Base-by-base conservation (phyloP, 2,113 vertebrate genomes). In the Lepisosteus oculatus region DNA sequence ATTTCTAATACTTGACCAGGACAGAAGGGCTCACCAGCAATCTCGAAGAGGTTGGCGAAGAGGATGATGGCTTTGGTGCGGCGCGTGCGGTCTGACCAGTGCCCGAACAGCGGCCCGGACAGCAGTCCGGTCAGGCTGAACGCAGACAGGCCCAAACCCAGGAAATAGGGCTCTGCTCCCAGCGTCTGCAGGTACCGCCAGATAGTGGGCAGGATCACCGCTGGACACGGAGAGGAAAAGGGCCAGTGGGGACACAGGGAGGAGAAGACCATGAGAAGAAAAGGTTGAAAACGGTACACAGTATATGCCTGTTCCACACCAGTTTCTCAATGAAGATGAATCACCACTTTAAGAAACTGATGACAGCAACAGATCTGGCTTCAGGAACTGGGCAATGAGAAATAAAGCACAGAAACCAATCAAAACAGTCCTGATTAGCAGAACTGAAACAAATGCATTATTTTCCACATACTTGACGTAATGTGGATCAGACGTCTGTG, bases 201-300 rank as follows among this genome's bases (percentile, higher is more conserved):
- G 82, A 95, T 90, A 2, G 93, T 95, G 11, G 93, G 93, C 55
- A 95, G 79, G 75, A 95, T 94, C 68, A 94, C 93, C 72, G 93
- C 93, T 94, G 79, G 17, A 43, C 15, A 54, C 74, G 51, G 64
- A 3, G 76, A 1, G 76, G 13, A 69, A 43, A 12, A 75, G 57
- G 1, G 11, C 3, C 15, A 51, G 9, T 56, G 42, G 55, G 15
- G 65, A 59, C 43, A 51, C 5, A 51, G 3, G 9, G 47, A 51
- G 47, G 9, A 9, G 9, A 9, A 9, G 47, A 51, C 5, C 5
- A 51, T 51, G 9, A 51, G 47, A 9, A 51, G 5, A 51, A 51
- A 5, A 6, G 1, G 9, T 6, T 51, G 5, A 51, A 51, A 6
- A 6, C 5, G 9, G 5, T 51, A 6, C 47, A 51, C 9, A 6